Evolutionary conservation across 2,113 vertebrate genomes (phyloP), one percentile per base, ranked within the genome.

Genomic region (Balaenoptera acutorostrata): DNA sequence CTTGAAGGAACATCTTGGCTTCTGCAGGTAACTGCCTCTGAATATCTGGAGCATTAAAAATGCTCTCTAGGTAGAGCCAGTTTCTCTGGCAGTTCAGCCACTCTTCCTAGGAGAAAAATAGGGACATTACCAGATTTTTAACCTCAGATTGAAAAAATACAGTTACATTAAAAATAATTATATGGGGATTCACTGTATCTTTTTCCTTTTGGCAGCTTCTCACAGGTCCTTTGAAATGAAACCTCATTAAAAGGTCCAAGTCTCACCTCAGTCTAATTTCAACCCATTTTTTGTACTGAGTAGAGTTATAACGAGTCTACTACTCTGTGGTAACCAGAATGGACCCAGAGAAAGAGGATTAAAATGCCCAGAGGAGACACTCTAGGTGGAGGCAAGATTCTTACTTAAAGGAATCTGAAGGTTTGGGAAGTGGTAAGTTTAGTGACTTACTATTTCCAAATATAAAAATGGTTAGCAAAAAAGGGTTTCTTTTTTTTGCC

Each of bases 1-100:
- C 99, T 93, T 99, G 98, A 72, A 99, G 97, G 98, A 99, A 99
- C 99, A 99, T 99, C 97, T 99, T 99, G 80, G 99, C 98, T 98
- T 99, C 99, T 7, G 98, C 98, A 29, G 99, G 99, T 46, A 99
- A 95, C 97, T 99, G 99, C 72, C 98, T 98, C 95, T 99, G 98
- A 95, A 99, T 99, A 96, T 99, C 99, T 46, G 99, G 99, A 82
- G 99, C 99, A 83, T 98, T 98, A 93, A 99, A 99, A 97, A 99
- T 99, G 93, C 99, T 99, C 98, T 99, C 99, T 21, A 99, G 98
- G 85, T 99, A 99, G 0, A 99, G 98, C 99, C 99, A 99, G 95
- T 99, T 99, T 92, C 99, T 99, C 97, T 99, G 99, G 90, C 99
- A 99, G 8, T 72, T 99, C 86, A 99, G 93, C 99, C 99, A 99